Evolutionary conservation across 2,888 invertebrate species (phyloP), one percentile per base, ranked within the genome.

Genomic region (Tridacna gigas): DNA sequence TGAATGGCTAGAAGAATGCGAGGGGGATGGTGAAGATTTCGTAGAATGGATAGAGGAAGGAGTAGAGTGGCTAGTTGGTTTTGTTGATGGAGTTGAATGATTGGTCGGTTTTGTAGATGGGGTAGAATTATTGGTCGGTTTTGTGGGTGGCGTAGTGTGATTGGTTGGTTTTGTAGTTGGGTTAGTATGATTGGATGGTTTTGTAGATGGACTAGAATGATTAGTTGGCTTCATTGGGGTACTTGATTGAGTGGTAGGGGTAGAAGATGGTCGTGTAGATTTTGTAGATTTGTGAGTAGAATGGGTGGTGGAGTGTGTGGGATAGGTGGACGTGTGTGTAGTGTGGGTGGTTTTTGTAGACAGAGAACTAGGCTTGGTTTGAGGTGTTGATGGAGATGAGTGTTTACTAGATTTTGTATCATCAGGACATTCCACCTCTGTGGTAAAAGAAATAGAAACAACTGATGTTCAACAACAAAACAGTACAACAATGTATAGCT

Each of bases 361-460:
- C 11, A 22, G 48, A 25, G 48, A 25, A 51, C 25, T 51, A 3
- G 48, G 25, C 5, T 69, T 37, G 4, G 69, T 45, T 2, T 37
- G 37, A 37, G 37, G 3, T 22, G 63, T 63, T 18, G 63, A 63
- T 63, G n/a, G n/a, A 25, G 71, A 25, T 3, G 71, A 51, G 4
- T 71, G 47, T 51, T 15, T 71, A n/a, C 51, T 71, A 12, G 71
- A 51, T 22, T 48, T 71, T 51, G 51, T 71, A 51, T 71, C 71
- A 25, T 22, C 45, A 4, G 48, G 71, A 71, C 71, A 71, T 51
- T 71, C 71, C 26, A 25, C 71, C 7, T 51, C 71, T 71, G n/a
- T n/a, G 37, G 37, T 37, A 71, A 51, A 22, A 11, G 25, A 47
- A 67, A 37, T n/a, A 67, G 1, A 18, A 15, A 26, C 67, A 25